phyloP scores from a whole-genome alignment of 2,113 vertebrate species.

The Petrocephalus microphthalmus region DNA sequence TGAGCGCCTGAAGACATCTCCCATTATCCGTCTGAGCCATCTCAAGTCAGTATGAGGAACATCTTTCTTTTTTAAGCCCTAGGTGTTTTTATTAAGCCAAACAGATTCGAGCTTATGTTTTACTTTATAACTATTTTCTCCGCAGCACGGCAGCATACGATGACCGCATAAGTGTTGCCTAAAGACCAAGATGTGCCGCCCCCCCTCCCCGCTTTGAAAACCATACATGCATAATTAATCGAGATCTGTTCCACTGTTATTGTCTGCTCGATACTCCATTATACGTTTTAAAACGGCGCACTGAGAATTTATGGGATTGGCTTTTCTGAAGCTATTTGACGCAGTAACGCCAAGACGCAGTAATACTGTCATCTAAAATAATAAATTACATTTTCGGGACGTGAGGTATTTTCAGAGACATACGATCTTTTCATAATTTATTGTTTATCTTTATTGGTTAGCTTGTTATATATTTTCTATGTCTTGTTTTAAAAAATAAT shows the following conservation, averaged over 20 bases:
- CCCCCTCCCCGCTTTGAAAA: not conserved
- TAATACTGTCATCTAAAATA: not conserved
- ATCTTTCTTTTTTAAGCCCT: not conserved
- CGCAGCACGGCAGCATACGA: not conserved
- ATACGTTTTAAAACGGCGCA: not conserved
- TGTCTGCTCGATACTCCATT: not conserved
- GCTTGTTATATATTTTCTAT: not conserved
- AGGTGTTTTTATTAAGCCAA: conserved; percentile 1
- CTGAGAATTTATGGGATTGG: not conserved
- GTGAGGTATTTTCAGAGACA: not conserved
- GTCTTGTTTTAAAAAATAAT: not conserved
- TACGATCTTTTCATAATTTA: not conserved
- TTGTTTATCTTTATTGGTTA: not conserved
- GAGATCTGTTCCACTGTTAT: not conserved
- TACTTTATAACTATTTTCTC: not conserved
- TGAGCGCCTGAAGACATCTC: not conserved
- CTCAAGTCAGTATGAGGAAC: not conserved
- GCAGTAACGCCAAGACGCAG: not conserved
- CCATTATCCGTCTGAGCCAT: not conserved
- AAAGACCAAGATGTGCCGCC: not conserved
- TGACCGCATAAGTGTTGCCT: not conserved
- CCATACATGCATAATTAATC: not conserved
- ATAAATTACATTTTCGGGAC: not conserved
- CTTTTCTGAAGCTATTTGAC: not conserved
- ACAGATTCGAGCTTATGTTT: not conserved